Evolutionary conservation across 2,113 vertebrate genomes (phyloP).

Genomic region (Caloenas nicobarica): DNA sequence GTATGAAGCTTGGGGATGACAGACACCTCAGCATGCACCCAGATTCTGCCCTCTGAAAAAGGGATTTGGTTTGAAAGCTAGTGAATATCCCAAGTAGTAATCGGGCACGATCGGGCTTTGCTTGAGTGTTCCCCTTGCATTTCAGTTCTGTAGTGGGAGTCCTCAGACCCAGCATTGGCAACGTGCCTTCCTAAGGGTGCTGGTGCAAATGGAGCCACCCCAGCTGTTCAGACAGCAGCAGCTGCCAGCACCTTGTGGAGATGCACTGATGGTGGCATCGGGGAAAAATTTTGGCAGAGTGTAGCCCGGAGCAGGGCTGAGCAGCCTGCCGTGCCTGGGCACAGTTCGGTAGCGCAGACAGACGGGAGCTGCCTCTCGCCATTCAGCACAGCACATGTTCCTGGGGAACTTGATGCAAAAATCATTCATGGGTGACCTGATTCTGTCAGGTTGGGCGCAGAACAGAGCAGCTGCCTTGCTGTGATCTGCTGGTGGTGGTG

Average conservation of each 20-base stretch:
- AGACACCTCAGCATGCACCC: neutral
- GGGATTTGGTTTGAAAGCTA: neutral
- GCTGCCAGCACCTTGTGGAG: slow-evolving; percentile 20
- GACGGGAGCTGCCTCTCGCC: slow-evolving; percentile 40
- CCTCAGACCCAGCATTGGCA: neutral
- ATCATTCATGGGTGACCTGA: slow-evolving; percentile 11
- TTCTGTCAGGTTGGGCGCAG: slow-evolving; percentile 25
- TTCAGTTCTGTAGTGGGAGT: neutral
- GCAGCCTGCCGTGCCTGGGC: neutral
- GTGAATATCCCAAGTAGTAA: neutral
- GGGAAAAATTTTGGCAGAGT: slow-evolving; percentile 1
- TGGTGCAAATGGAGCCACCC: neutral
- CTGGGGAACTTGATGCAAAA: neutral
- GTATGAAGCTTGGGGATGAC: neutral
- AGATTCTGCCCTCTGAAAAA: neutral
- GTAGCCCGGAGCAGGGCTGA: neutral
- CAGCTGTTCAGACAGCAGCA: slow-evolving; percentile 21
- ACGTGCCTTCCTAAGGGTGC: neutral
- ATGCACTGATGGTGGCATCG: neutral
- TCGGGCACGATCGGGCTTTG: neutral
- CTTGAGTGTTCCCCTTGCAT: neutral
- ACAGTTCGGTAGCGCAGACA: neutral
- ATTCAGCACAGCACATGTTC: neutral
- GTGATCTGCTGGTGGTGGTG: neutral
- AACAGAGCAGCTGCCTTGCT: slow-evolving; percentile 5